These are phyloP conservation scores for Habroteleia sp. DNA, from an alignment of 2,888 invertebrate species.

Conservation along the genomic window DNA sequence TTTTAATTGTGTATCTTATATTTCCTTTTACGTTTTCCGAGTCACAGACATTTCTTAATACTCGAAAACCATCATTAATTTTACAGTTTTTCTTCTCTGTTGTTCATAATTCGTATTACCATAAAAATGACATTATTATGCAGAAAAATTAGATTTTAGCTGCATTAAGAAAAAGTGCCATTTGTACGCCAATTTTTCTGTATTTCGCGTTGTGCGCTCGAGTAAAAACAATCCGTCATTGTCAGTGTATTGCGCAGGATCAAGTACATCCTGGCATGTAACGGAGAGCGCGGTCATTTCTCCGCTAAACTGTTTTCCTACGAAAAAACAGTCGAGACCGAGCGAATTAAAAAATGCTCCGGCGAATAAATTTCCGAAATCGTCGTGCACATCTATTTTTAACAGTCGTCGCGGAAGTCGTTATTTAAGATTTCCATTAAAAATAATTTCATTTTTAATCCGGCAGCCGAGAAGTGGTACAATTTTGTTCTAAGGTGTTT, in stretches of 20 bases:
- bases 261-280: conserved; percentile 14
- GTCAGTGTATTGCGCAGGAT: conserved; percentile 17
- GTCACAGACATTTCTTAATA: too few species aligned
- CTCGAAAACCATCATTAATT: conserved; percentile 1
- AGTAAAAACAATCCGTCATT: conserved; percentile 35
- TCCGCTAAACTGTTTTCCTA: conserved; percentile 1
- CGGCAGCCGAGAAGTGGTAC: neutral
- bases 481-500: conserved; percentile 17
- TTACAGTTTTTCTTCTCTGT: neutral
- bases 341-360: conserved; percentile 7
- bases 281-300: conserved; percentile 7
- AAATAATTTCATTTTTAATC: conserved; percentile 9
- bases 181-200: conserved; percentile 32
- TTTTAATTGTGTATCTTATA: too few species aligned
- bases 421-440: conserved; percentile 12
- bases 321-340: conserved; percentile 12
- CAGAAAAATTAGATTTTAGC: conserved; percentile 26
- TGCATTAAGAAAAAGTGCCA: conserved; percentile 27
- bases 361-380: conserved; percentile 7
- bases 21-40: too few species aligned
- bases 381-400: neutral
- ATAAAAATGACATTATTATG: conserved; percentile 25
- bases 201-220: conserved; percentile 14
- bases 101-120: conserved; percentile 1
- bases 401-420: neutral